A percentile compares a stretch with the other conserved stretches of the same genome.
phyloP scores from a whole-genome alignment of 2,797 vertebrate species.

The Leucoraja ocellata region DNA sequence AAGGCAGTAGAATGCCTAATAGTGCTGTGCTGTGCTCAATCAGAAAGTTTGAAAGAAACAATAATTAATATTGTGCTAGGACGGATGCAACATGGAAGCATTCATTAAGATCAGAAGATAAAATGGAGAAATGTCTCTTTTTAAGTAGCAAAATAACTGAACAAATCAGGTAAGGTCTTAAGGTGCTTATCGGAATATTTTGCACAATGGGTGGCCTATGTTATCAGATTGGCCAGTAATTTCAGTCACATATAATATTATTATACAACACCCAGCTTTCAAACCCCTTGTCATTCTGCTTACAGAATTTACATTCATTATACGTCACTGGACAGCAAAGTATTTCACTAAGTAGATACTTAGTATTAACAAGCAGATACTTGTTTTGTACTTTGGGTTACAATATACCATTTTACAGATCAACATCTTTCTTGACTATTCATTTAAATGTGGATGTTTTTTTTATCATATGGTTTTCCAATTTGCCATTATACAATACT shows the following conservation, averaged over 20 bases:
- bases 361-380: background rate
- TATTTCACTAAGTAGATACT: background rate
- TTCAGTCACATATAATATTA: slow-evolving; percentile 4
- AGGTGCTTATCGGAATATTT: slow-evolving; percentile 7
- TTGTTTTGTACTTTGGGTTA: slow-evolving; percentile 20
- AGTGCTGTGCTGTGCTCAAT: background rate
- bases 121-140: background rate
- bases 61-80: background rate
- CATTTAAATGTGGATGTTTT: slow-evolving; percentile 5
- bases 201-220: background rate
- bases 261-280: slow-evolving; percentile 15
- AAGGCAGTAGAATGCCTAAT: background rate
- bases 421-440: background rate
- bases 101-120: background rate
- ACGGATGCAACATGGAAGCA: background rate
- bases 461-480: slow-evolving; percentile 7
- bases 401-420: slow-evolving; percentile 5
- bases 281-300: background rate
- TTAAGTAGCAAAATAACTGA: background rate
- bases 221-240: slow-evolving; percentile 15
- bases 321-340: background rate
- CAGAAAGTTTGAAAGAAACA: background rate
- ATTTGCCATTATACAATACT: slow-evolving; percentile 29
- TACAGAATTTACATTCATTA: background rate
- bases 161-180: slow-evolving; percentile 18